Conservation (phyloP, 2,113 vertebrate species). For the Megaceryle maxima region DNA sequence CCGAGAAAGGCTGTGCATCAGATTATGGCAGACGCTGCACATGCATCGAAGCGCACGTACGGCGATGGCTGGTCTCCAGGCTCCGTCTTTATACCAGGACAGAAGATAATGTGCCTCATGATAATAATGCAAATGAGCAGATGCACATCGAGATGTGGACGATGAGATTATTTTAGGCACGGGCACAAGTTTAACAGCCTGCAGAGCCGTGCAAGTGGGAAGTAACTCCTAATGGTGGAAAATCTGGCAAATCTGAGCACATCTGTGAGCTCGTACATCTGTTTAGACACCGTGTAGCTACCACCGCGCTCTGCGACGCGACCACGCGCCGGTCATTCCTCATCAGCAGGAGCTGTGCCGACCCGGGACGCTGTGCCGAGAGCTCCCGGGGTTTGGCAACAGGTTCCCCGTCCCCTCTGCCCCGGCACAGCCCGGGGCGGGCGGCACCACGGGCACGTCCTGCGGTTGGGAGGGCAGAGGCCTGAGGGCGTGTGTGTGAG, state of each 20-base stretch:
- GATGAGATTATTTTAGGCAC: not conserved
- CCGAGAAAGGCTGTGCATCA: not conserved
- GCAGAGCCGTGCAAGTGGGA: accelerated
- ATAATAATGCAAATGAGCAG: not conserved
- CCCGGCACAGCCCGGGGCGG: not conserved
- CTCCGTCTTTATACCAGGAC: not conserved
- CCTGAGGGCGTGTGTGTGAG: accelerated
- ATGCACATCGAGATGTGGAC: not conserved
- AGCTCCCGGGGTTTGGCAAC: not conserved
- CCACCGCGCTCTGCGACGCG: accelerated
- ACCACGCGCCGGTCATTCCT: not conserved
- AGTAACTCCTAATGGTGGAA: accelerated
- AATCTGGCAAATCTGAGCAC: accelerated
- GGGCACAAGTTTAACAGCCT: not conserved
- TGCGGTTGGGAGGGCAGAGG: not conserved
- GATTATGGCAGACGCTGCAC: not conserved
- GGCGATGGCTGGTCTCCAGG: not conserved
- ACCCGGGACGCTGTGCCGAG: no score
- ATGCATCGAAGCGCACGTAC: accelerated
- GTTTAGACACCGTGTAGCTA: accelerated
- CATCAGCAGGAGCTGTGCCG: accelerated
- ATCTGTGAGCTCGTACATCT: accelerated
- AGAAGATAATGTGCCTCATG: not conserved
- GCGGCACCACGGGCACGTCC: not conserved
- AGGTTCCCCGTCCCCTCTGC: not conserved